Percentiles rank a stretch among this genome's conserved stretches.
phyloP scores from a whole-genome alignment of 2,888 invertebrate genomes.

The Volucella zonaria region DNA sequence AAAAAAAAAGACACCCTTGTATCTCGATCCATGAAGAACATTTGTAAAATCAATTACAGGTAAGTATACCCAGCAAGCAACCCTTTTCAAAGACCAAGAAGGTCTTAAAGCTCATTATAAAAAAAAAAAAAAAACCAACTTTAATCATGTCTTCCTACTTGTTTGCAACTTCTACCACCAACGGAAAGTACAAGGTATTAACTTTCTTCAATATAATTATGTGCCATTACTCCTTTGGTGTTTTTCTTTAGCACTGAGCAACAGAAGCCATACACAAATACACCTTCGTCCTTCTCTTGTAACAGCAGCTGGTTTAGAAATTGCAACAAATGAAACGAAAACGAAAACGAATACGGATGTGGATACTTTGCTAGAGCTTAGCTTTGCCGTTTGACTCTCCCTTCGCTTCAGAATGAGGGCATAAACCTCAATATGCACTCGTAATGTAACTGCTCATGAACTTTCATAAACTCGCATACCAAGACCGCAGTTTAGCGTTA shows the following conservation, averaged over 20 bases:
- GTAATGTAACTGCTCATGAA: background rate
- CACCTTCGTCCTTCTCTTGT: constrained; percentile 9
- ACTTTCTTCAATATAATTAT: constrained; percentile 70
- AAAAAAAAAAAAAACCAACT: background rate
- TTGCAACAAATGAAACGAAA: constrained; percentile 26
- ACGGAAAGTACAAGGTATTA: constrained; percentile 42
- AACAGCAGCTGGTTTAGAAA: constrained; percentile 12
- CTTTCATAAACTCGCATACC: constrained; percentile 26
- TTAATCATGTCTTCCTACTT: constrained; percentile 18
- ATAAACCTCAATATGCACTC: constrained; percentile 18
- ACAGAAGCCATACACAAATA: constrained; percentile 55
- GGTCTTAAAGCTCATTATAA: no score
- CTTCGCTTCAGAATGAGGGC: constrained; percentile 29
- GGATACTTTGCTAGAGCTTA: background rate
- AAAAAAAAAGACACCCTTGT: no score
- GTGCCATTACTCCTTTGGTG: constrained; percentile 63
- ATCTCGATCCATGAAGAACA: no score
- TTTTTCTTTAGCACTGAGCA: constrained; percentile 5
- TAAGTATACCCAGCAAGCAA: no score
- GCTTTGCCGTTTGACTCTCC: constrained; percentile 20
- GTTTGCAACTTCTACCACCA: constrained; percentile 7
- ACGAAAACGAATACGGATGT: background rate
- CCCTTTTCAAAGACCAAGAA: no score
- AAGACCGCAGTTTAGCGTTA: constrained; percentile 55
- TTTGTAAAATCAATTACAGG: no score